Evolutionary conservation across 2,888 invertebrate species (phyloP), one percentile per base, ranked within the genome.

Genomic region (Salpingus planirostris): DNA sequence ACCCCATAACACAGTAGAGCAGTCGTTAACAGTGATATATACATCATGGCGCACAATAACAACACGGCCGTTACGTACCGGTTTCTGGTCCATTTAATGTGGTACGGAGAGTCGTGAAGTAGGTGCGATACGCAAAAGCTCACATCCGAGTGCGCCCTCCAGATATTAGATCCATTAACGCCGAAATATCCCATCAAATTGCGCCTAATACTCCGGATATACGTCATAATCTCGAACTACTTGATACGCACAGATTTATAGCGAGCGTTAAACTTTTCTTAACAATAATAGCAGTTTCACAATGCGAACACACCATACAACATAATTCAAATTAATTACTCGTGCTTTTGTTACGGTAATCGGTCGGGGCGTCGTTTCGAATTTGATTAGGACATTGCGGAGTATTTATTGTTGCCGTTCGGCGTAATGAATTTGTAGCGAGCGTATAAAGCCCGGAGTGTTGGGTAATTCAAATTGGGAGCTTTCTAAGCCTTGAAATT

Each of bases 21-120:
- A 35, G 34, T 35, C 22, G 34, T 35, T 35, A 35, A 35, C 30
- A 22, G 26, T 13, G 31, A 22, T 11, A 36, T 31, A 31, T 36
- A 36, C 27, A 31, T 27, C 22, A 29, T 29, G 33, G 29, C 37
- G 27, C 25, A 29, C 37, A 38, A 38, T 38, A 38, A 38, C 27
- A 31, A 26, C 27, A 24, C 30, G 13, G 24, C 21, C 15, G 27
- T 38, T 33, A 38, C 33, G 37, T 38, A 38, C 33, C n/a, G 30
- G 37, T 33, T 38, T 38, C 37, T 30, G 37, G 37, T 30, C 37
- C 30, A 38, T 38, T 38, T 33, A 38, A 27, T 27, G 13, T 26
- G 21, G n/a, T 21, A 29, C 27, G 33, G 23, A 28, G 25, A 33
- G 33, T 28, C 33, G 13, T 10, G 13, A 22, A 33, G 25, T 29